phyloP scores from a whole-genome alignment of 2,888 invertebrate genomes.

The Microchrysa polita region DNA sequence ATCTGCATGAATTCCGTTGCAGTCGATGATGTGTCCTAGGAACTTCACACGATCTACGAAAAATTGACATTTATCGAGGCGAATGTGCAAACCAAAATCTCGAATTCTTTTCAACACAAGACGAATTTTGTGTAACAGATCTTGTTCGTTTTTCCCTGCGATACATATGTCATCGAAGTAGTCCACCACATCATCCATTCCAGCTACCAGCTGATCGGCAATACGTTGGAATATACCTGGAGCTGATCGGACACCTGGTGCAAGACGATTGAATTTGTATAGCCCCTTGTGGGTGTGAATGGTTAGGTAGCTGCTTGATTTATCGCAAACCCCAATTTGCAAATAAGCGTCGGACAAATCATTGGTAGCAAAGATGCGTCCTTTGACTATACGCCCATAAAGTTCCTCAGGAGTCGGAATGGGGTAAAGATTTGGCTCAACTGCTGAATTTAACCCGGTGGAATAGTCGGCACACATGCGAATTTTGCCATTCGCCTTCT shows the following conservation, averaged over 20 bases:
- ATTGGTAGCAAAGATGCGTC: neutral
- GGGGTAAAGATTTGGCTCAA: constrained; percentile 51
- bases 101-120: too few relatives aligned
- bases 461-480: constrained; percentile 52
- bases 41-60: too few relatives aligned
- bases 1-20: too few relatives aligned
- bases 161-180: neutral
- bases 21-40: too few relatives aligned
- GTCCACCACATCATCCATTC: neutral
- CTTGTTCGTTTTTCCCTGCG: too few relatives aligned
- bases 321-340: too few relatives aligned
- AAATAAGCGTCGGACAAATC: too few relatives aligned
- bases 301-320: neutral
- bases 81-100: too few relatives aligned
- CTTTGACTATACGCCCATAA: constrained; percentile 41
- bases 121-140: too few relatives aligned
- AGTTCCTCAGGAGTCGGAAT: too few relatives aligned
- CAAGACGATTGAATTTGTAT: constrained; percentile 48
- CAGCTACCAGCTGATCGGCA: neutral
- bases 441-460: constrained; percentile 51
- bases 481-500: constrained; percentile 49
- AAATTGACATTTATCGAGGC: too few relatives aligned
- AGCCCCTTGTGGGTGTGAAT: constrained; percentile 51
- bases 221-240: neutral
- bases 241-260: neutral